A percentile compares a stretch with the other conserved stretches of the same genome.
phyloP scores from a whole-genome alignment of 2,113 vertebrate species.

The Colinus virginianus region DNA sequence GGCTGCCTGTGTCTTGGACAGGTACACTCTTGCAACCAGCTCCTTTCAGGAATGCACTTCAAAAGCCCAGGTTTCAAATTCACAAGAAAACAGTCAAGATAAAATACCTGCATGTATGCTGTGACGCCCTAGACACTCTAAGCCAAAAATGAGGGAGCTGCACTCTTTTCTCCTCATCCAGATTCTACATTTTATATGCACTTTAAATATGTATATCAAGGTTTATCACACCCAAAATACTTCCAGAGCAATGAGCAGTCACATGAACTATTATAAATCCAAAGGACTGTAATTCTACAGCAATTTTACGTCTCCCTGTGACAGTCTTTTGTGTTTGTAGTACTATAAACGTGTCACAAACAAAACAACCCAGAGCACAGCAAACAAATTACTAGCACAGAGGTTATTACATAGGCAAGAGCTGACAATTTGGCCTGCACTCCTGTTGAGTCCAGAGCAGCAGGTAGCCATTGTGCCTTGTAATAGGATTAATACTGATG shows the following conservation, averaged over 20 bases:
- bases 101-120: not conserved
- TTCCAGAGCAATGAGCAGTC: conserved; percentile 29
- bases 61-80: conserved; percentile 6
- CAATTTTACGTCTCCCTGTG: conserved; percentile 58
- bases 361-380: conserved; percentile 19
- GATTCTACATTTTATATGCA: not conserved
- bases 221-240: conserved; percentile 3
- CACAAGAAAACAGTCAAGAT: not conserved
- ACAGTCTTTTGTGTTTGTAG: conserved; percentile 16
- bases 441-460: not conserved
- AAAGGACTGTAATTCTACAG: conserved; percentile 23
- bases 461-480: not conserved
- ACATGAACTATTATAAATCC: conserved; percentile 20
- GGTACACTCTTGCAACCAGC: not conserved
- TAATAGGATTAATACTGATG: not conserved
- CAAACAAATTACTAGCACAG: not conserved
- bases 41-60: not conserved
- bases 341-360: not conserved
- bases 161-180: conserved; percentile 13
- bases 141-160: conserved; percentile 24
- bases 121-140: not conserved
- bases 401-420: conserved; percentile 16
- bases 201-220: conserved; percentile 17
- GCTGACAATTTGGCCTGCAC: not conserved
- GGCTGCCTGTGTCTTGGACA: too few relatives aligned